Base-by-base conservation (phyloP, 2,113 vertebrate species). In the Pteruthius melanotis region DNA sequence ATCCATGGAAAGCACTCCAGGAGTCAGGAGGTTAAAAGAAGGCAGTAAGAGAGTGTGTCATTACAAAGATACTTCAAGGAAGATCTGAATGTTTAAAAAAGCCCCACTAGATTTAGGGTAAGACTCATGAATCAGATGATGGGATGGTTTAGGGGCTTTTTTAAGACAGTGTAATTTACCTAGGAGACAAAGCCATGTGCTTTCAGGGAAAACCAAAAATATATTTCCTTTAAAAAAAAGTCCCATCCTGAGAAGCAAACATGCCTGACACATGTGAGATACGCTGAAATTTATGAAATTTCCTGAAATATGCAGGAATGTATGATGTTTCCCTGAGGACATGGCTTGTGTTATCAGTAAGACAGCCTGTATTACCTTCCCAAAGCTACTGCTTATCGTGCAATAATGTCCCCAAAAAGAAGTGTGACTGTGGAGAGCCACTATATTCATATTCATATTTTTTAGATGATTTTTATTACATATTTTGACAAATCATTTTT, bases 271-370 rank as follows among this genome's bases (percentile, higher is more conserved):
- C 87, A 93, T 30, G 60, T 10, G 22, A 94, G 90, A 97, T 95
- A 96, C 52, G 92, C 76, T 89, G 61, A 94, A 94, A 97, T 93
- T 93, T 94, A 97, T 90, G 92, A 95, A 94, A 93, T 96, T 96
- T 95, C 92, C 96, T 95, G 95, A 90, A 94, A 96, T 79, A 89
- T 59, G 72, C 56, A 92, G 88, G 90, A 95, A 97, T 61, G 92
- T 27, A 87, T 75, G 76, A 94, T 83, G 86, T 9, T 92, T 93
- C 90, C 94, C 84, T 75, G 57, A 89, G 90, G 96, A 79, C 77
- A 91, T 1, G 68, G 60, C 40, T 66, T 57, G 31, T 63, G 60
- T 87, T 94, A 92, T 94, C 93, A 96, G 82, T 66, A 63, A 74
- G 17, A 64, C 76, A 88, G 92, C 6, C 57, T 60, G 44, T 21